Conservation (phyloP, 1,140 invertebrate species). For the Caenorhabditis tropicalis region DNA sequence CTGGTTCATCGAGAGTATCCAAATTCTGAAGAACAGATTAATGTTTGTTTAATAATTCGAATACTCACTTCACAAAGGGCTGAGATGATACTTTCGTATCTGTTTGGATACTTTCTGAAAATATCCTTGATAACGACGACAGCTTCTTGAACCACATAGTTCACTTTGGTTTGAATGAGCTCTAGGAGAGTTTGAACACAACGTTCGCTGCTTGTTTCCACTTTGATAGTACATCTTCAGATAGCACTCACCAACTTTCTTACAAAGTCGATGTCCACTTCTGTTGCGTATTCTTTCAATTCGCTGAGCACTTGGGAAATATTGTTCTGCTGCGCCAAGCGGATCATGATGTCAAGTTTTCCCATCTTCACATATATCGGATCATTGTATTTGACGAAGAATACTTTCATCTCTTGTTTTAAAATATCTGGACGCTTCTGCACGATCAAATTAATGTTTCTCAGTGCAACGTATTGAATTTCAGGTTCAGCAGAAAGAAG, state of each 20-base stretch:
- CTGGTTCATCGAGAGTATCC: slow-evolving; percentile 97
- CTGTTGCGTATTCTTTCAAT: slow-evolving; percentile 96
- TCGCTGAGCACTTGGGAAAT: slow-evolving; percentile 98
- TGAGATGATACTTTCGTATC: slow-evolving; percentile 99
- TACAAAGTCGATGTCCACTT: slow-evolving; percentile 99
- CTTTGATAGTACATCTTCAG: slow-evolving; percentile 96
- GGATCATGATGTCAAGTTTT: slow-evolving; percentile 99
- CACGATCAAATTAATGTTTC: slow-evolving; percentile 98
- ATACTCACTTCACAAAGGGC: slow-evolving; percentile 85
- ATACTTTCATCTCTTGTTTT: slow-evolving; percentile 99
- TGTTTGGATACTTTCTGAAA: slow-evolving; percentile 99
- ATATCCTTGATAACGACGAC: slow-evolving; percentile 98
- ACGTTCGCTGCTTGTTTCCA: slow-evolving; percentile 95
- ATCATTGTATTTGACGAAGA: slow-evolving; percentile 99
- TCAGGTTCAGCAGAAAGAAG: slow-evolving; percentile 96
- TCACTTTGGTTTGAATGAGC: slow-evolving; percentile 98
- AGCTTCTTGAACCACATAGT: slow-evolving; percentile 99
- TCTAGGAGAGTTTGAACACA: slow-evolving; percentile 98
- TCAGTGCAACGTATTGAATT: slow-evolving; percentile 95
- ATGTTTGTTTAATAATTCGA: background rate
- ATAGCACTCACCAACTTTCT: slow-evolving; percentile 97
- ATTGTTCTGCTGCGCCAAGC: slow-evolving; percentile 94
- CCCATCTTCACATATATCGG: slow-evolving; percentile 99
- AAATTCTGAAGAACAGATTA: slow-evolving; percentile 78
- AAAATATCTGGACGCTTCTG: slow-evolving; percentile 97